Conservation (phyloP, 2,888 invertebrate genomes). For the Molorchus minor region DNA sequence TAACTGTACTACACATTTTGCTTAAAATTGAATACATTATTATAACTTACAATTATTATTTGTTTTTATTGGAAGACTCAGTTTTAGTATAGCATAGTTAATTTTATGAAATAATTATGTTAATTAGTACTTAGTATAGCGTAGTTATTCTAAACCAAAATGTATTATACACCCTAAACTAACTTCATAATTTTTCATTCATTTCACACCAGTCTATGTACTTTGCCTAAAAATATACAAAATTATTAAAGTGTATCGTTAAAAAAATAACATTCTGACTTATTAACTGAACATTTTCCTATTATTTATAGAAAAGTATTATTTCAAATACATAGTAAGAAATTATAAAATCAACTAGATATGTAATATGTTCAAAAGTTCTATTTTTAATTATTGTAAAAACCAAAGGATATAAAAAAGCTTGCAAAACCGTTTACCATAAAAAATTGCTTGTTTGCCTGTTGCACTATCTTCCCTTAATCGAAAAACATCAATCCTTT, state of each 20-base stretch:
- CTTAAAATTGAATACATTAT: conserved; percentile 56
- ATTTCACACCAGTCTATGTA: conserved; percentile 25
- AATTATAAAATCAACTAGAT: conserved; percentile 24
- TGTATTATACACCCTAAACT: conserved; percentile 29
- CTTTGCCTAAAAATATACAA: conserved; percentile 35
- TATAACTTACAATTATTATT: conserved; percentile 64
- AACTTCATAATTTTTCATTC: conserved; percentile 19
- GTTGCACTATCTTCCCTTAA: conserved; percentile 10
- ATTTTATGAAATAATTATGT: conserved; percentile 44
- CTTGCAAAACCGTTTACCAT: conserved; percentile 11
- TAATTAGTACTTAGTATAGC: conserved; percentile 33
- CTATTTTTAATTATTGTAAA: conserved; percentile 18
- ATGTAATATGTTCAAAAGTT: conserved; percentile 19
- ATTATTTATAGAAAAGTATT: conserved; percentile 17
- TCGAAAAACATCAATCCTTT: conserved; percentile 1
- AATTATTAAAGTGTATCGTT: conserved; percentile 34
- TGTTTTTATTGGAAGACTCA: conserved; percentile 65
- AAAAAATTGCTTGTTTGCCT: conserved; percentile 16
- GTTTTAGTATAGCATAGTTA: conserved; percentile 60
- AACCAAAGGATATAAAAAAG: conserved; percentile 5
- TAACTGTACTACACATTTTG: conserved; percentile 57
- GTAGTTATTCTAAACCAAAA: conserved; percentile 32
- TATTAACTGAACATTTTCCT: conserved; percentile 15
- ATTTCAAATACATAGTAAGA: conserved; percentile 19
- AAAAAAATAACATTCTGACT: conserved; percentile 36